Evolutionary conservation across 2,888 invertebrate species (phyloP).

Genomic region (Drosophila mercatorum): DNA sequence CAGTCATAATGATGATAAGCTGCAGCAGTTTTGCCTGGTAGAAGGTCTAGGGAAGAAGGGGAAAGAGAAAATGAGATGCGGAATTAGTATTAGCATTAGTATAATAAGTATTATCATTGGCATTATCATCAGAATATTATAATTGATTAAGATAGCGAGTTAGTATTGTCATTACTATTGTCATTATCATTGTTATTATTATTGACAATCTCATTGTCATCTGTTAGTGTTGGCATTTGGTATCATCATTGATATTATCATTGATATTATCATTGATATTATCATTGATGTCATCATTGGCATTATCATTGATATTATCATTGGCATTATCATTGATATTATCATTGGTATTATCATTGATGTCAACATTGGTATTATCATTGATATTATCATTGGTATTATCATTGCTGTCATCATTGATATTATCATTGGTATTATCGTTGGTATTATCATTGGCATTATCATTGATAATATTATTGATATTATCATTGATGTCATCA

Average conservation of each 20-base stretch:
- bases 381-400: not conserved
- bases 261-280: too few species aligned
- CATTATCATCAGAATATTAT: not conserved
- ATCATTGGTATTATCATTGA: not conserved
- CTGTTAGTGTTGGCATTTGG: not conserved
- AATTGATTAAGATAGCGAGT: too few species aligned
- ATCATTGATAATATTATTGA: too few species aligned
- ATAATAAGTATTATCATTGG: not conserved
- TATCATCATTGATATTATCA: not conserved
- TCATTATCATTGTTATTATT: not conserved
- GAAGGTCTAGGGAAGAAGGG: slow-evolving; percentile 56
- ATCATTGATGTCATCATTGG: too few species aligned
- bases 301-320: too few species aligned
- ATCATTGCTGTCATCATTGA: too few species aligned
- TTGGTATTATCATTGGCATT: too few species aligned
- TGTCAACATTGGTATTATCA: not conserved
- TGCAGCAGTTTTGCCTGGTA: slow-evolving; percentile 74
- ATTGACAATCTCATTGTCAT: not conserved
- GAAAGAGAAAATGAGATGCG: not conserved
- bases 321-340: not conserved
- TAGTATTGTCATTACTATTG: not conserved
- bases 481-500: not conserved
- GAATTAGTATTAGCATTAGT: not conserved
- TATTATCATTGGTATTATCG: too few species aligned
- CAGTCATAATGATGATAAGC: slow-evolving; percentile 61